These are phyloP conservation scores for Xiphias gladius DNA, from an alignment of 2,113 vertebrate species.

Conservation along the genomic window DNA sequence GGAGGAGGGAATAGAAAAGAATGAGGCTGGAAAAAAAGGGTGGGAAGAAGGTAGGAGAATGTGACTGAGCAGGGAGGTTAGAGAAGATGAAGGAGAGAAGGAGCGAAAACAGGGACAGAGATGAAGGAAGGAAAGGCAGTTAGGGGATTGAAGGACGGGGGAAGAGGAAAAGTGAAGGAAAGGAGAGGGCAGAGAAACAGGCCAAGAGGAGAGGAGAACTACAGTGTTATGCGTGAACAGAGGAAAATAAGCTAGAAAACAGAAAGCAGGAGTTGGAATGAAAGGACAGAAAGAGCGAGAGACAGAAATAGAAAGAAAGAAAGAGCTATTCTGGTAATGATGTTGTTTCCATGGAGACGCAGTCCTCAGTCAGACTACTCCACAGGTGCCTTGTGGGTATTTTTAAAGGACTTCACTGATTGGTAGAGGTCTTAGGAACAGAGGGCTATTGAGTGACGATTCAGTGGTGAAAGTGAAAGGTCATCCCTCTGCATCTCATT, in stretches of 20 bases:
- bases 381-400: slow-evolving; percentile 73
- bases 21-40: neutral
- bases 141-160: neutral
- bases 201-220: neutral
- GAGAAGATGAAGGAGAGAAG: neutral
- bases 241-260: slow-evolving; percentile 11
- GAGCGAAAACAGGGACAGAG: neutral
- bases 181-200: neutral
- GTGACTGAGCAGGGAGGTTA: neutral
- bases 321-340: slow-evolving; percentile 77
- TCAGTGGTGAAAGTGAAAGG: slow-evolving; percentile 60
- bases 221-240: neutral
- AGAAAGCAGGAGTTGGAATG: slow-evolving; percentile 14
- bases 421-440: slow-evolving; percentile 45
- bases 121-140: neutral
- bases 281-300: slow-evolving; percentile 51
- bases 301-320: slow-evolving; percentile 59
- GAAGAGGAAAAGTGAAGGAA: neutral
- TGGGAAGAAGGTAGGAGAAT: neutral
- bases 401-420: slow-evolving; percentile 58
- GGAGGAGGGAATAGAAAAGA: slow-evolving; percentile 9
- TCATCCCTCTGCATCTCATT: slow-evolving; percentile 11
- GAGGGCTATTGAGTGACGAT: slow-evolving; percentile 31
- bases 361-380: slow-evolving; percentile 66
- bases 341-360: slow-evolving; percentile 78